A percentile compares a stretch with the other conserved stretches of the same genome.
Evolutionary conservation across 2,888 invertebrate species (phyloP).

Genomic region (Tetragonula carbonaria): DNA sequence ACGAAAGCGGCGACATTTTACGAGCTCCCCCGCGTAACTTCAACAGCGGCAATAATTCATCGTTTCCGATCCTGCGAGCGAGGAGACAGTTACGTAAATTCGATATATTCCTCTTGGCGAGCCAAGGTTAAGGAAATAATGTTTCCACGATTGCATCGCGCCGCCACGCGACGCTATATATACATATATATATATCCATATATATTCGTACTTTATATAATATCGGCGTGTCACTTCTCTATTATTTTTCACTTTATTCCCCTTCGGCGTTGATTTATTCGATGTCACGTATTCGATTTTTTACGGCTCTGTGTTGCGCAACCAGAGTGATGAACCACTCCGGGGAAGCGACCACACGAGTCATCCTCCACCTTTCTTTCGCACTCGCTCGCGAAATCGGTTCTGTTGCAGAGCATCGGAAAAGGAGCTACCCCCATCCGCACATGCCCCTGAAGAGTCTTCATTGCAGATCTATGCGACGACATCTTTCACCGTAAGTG

Average conservation of each 20-base stretch:
- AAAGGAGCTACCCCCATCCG: slow-evolving; percentile 87
- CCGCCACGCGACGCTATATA: not conserved
- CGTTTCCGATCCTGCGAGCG: too few species aligned
- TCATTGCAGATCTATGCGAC: slow-evolving; percentile 86
- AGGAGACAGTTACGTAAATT: slow-evolving; percentile 11
- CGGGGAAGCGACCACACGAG: too few species aligned
- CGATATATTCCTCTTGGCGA: not conserved
- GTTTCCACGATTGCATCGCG: not conserved
- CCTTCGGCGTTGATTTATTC: not conserved
- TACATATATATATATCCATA: too few species aligned
- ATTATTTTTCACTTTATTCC: not conserved
- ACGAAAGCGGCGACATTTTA: not conserved
- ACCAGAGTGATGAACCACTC: not conserved
- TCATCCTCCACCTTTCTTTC: not conserved
- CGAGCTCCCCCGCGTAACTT: not conserved
- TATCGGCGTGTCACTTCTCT: not conserved
- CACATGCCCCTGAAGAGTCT: slow-evolving; percentile 87
- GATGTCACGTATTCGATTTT: not conserved
- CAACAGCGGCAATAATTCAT: slow-evolving; percentile 7
- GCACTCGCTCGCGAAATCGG: not conserved
- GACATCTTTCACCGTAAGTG: slow-evolving; percentile 84
- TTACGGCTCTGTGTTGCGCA: not conserved
- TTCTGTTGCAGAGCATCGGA: slow-evolving; percentile 86
- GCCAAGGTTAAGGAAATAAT: slow-evolving; percentile 10
- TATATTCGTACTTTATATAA: slow-evolving; percentile 2